A percentile compares a stretch with the other conserved stretches of the same genome.
phyloP scores from a whole-genome alignment of 1,140 invertebrate species.

The Drosophila nigromelanica region DNA sequence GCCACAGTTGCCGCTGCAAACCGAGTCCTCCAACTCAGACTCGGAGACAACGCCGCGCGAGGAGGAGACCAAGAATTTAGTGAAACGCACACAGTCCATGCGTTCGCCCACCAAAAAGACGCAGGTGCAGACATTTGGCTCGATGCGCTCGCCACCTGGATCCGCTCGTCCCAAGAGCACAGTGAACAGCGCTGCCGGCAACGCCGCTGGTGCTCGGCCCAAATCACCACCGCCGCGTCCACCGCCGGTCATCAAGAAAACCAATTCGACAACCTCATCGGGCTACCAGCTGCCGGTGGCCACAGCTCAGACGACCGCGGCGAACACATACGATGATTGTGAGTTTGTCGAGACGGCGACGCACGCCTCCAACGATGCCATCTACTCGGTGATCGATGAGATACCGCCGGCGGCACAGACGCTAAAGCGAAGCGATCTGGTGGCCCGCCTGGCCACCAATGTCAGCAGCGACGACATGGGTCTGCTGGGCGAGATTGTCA shows the following conservation, averaged over 20 bases:
- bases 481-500: constrained; percentile 92
- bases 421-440: constrained; percentile 75
- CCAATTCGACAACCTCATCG: constrained; percentile 72
- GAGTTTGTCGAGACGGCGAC: constrained; percentile 87
- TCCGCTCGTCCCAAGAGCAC: constrained; percentile 88
- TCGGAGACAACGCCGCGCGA: constrained; percentile 75
- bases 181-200: constrained; percentile 83
- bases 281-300: constrained; percentile 84
- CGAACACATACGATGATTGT: constrained; percentile 90
- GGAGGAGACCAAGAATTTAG: constrained; percentile 78
- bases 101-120: constrained; percentile 85
- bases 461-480: constrained; percentile 86
- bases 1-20: constrained; percentile 38
- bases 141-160: constrained; percentile 88
- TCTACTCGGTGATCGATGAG: constrained; percentile 94
- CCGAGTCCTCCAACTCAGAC: constrained; percentile 80
- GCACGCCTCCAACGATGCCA: constrained; percentile 88
- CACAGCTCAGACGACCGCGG: constrained; percentile 79
- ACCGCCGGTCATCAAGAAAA: constrained; percentile 79
- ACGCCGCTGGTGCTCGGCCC: constrained; percentile 83
- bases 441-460: constrained; percentile 82
- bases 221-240: constrained; percentile 87
- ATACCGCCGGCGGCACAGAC: constrained; percentile 84
- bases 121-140: constrained; percentile 90
- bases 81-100: constrained; percentile 92